Base-by-base conservation (phyloP, 2,888 invertebrate genomes). In the Ferrisia virgata region DNA sequence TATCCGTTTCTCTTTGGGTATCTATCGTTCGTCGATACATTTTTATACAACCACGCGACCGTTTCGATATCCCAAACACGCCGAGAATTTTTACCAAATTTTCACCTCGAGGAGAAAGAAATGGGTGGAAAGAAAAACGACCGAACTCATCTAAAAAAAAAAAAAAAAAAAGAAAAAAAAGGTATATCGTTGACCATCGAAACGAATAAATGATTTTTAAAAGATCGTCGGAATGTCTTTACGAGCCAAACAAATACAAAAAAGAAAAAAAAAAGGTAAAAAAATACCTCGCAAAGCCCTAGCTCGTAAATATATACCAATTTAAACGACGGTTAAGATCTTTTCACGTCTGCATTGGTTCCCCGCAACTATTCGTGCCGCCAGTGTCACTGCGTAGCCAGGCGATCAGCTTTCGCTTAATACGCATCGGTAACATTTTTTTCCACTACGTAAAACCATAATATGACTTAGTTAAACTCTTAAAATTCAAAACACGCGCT, bases 401-500 rank as follows among this genome's bases (percentile, higher is more conserved):
- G 18, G 28, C 64, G 64, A 64, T 64, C 64, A 64, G 64, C 64
- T 28, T 15, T 15, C 28, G 64, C 31, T 64, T 28, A 64, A 64
- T 76, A 33, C 33, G 36, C 72, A 76, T 76, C 36, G 31, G 36
- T 76, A 76, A 76, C 72, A 76, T 76, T 76, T 36, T 76, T 76
- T 36, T 76, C 36, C 72, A 36, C 72, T 36, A 76, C 36, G 72
- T 36, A 76, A 76, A 76, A 36, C 33, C 33, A 76, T 76, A 76
- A 76, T 76, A 76, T 76, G 36, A 76, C 72, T 76, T 76, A 36
- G 72, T 36, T 76, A 36, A 76, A 76, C 72, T 76, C 18, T 76
- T 76, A 76, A 76, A 76, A 76, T 76, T 76, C 72, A 36, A 76
- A 76, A 76, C 72, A 76, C 72, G 69, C 69, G 31, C 72, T 76